phyloP scores from a whole-genome alignment of 1,140 invertebrate species.

The Campoletis sonorensis region DNA sequence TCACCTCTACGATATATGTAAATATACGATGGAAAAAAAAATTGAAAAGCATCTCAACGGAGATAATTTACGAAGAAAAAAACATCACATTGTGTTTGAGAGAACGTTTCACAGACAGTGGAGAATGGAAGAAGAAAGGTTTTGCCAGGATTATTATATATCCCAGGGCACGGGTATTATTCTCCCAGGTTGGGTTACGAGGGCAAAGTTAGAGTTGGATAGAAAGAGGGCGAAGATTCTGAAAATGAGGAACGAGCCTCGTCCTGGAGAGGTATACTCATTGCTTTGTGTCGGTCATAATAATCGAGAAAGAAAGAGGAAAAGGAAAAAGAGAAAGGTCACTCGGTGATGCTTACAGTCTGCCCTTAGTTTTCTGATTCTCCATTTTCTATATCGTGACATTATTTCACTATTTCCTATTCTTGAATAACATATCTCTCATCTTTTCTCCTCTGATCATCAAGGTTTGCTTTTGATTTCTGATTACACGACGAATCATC shows the following conservation, averaged over 20 bases:
- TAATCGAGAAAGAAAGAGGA: conserved; percentile 59
- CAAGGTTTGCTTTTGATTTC: neutral
- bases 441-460: neutral
- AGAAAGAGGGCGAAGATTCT: conserved; percentile 39
- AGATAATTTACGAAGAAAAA: conserved; percentile 63
- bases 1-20: neutral
- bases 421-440: neutral
- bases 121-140: conserved; percentile 14
- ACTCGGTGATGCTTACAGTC: conserved; percentile 40
- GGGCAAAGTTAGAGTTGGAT: conserved; percentile 48
- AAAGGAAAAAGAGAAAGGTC: conserved; percentile 29
- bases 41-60: neutral
- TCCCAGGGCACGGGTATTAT: conserved; percentile 59
- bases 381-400: conserved; percentile 38
- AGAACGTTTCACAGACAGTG: conserved; percentile 1
- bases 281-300: conserved; percentile 60
- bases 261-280: conserved; percentile 5
- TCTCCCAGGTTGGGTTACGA: conserved; percentile 54
- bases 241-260: conserved; percentile 43
- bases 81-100: conserved; percentile 60
- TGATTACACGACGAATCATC: neutral
- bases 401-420: neutral
- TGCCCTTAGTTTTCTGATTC: conserved; percentile 58
- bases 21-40: conserved; percentile 23
- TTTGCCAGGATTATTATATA: conserved; percentile 63